These are phyloP conservation scores for Lydus trimaculatus DNA, from an alignment of 2,888 invertebrate genomes.

Conservation along the genomic window DNA sequence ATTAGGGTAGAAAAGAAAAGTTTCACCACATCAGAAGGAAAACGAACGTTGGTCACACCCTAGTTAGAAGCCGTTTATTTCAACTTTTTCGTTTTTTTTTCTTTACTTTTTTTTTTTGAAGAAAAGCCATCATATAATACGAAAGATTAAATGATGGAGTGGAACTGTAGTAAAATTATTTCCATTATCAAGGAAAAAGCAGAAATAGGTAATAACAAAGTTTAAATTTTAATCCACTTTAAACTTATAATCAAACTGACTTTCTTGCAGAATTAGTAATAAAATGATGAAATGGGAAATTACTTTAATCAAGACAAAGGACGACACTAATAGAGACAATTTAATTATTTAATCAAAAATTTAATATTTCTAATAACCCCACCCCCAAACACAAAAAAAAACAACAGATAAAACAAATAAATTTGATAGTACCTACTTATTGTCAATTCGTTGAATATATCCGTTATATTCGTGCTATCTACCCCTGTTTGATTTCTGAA, in stretches of 20 bases:
- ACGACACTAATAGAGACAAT: background rate
- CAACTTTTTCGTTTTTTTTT: background rate
- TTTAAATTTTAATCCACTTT: background rate
- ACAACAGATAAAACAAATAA: background rate
- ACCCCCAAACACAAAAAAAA: background rate
- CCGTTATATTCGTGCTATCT: background rate
- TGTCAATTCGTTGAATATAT: background rate
- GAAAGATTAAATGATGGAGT: background rate
- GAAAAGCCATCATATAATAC: background rate
- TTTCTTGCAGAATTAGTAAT: constrained; percentile 3
- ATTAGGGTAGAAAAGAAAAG: background rate
- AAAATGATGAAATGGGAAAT: constrained; percentile 10
- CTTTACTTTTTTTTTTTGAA: no score
- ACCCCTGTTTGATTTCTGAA: background rate
- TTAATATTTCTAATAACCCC: background rate
- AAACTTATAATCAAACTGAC: background rate
- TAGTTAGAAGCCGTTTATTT: background rate
- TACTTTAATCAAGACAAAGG: constrained; percentile 8
- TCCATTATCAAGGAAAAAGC: background rate
- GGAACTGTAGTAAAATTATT: background rate
- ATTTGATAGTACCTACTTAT: background rate
- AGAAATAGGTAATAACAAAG: background rate
- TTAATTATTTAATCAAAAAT: background rate
- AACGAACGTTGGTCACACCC: background rate
- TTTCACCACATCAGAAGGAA: background rate